phyloP scores from a whole-genome alignment of 2,113 vertebrate species.

The Hippocampus zosterae region DNA sequence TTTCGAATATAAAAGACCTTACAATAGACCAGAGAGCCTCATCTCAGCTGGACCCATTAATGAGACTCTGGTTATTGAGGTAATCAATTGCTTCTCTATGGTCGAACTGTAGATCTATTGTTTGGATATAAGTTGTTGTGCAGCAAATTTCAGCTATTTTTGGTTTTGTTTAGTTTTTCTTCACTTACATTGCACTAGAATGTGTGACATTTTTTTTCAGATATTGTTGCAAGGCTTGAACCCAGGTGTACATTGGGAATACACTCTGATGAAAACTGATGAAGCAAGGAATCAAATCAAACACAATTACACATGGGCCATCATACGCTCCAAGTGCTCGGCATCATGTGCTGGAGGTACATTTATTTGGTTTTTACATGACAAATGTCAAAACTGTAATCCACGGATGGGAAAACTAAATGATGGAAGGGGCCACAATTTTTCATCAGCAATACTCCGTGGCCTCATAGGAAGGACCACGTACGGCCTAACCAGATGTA shows the following conservation, averaged over 20 bases:
- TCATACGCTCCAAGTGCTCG: slow-evolving; percentile 79
- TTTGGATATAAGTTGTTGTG: not conserved
- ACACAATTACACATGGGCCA: slow-evolving; percentile 79
- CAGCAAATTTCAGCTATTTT: not conserved
- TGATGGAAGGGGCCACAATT: too few relatives aligned
- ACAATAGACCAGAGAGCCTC: slow-evolving; percentile 79
- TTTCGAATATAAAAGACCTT: slow-evolving; percentile 81
- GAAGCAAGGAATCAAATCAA: slow-evolving; percentile 60
- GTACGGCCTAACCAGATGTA: too few relatives aligned
- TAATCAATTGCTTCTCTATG: slow-evolving; percentile 30
- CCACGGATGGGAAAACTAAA: too few relatives aligned
- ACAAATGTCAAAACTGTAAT: not conserved
- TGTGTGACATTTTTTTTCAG: slow-evolving; percentile 48
- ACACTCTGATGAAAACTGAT: slow-evolving; percentile 66
- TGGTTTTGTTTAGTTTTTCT: not conserved
- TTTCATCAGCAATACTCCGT: too few relatives aligned
- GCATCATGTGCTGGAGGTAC: slow-evolving; percentile 82
- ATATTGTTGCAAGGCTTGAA: slow-evolving; percentile 83
- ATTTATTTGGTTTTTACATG: not conserved
- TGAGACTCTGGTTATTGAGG: slow-evolving; percentile 82
- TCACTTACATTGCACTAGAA: not conserved
- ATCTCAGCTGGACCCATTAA: slow-evolving; percentile 80
- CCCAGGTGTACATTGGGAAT: slow-evolving; percentile 83
- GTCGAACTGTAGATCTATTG: not conserved
- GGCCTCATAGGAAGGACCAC: too few relatives aligned